Evolutionary conservation across 2,888 invertebrate genomes (phyloP).

Genomic region (Acrocyrtus sp.): DNA sequence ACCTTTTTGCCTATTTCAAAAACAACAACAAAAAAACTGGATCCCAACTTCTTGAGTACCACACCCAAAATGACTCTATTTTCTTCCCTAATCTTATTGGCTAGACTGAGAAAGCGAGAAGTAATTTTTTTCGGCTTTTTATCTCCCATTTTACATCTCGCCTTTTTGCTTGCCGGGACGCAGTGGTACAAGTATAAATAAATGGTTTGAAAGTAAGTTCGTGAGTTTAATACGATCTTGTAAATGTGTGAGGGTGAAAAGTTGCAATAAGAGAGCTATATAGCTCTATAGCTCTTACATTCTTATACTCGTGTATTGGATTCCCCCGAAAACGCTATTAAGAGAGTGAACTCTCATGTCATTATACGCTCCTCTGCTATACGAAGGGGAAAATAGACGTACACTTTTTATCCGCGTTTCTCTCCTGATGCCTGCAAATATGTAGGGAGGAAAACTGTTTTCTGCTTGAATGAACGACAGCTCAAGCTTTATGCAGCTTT

Average conservation of each 20-base stretch:
- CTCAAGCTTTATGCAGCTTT: background rate
- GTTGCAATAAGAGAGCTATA: background rate
- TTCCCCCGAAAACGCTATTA: background rate
- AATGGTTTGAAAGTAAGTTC: background rate
- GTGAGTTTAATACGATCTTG: background rate
- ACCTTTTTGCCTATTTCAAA: too few species aligned
- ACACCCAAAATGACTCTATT: conserved; percentile 64
- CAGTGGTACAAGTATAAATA: conserved; percentile 5
- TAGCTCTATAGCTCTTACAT: background rate
- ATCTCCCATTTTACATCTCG: conserved; percentile 38
- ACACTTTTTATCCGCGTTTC: too few species aligned
- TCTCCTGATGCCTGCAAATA: too few species aligned
- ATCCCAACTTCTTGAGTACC: conserved; percentile 48
- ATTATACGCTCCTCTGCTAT: background rate
- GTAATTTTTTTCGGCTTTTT: conserved; percentile 55
- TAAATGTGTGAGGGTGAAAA: background rate
- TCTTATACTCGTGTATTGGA: background rate
- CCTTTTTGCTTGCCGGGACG: conserved; percentile 7
- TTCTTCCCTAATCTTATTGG: conserved; percentile 63
- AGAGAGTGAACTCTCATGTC: background rate
- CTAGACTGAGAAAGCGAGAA: conserved; percentile 60
- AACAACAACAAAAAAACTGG: too few species aligned
- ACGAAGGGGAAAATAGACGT: too few species aligned
- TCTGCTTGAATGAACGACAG: background rate
- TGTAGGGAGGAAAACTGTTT: background rate